Evolutionary conservation across 30 jellyfish, hydroid and myxozoan species (phyloP), one percentile per base, ranked within the genome.

Genomic region (Rhopilema esculentum): DNA sequence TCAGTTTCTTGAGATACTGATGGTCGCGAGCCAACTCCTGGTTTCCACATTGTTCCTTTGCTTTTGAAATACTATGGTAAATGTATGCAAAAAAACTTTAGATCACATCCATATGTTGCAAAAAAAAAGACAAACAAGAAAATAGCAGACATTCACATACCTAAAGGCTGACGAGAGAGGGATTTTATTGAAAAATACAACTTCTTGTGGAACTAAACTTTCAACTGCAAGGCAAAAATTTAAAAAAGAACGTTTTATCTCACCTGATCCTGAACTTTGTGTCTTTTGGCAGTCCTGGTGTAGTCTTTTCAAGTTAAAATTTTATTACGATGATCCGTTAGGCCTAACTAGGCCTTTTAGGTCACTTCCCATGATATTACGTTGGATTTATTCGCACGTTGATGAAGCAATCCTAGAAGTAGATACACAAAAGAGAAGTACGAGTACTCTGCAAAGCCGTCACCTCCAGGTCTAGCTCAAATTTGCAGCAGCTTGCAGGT

Each of bases 401-500:
- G 23, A 6, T 24, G 28, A 57, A 70, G 80, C 64, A 24, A 23
- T 70, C 49, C 80, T 23, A 61, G 2, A 27, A 17, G 24, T 23
- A 70, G 27, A 24, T 24, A 26, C 21, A 4, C 40, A 27, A 7
- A 64, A 27, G 19, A 2, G 68, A 22, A 29, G 52, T 29, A 74
- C 90, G 33, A 65, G 53, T 18, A 80, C 26, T 25, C 75, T 66
- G 90, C 90, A 80, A 67, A 25, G 82, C 72, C 27, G 16, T 80
- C 75, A 69, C 85, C 82, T 82, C 84, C 67, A 84, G 91, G 77
- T 40, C 85, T 66, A 69, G 85, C 80, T 69, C 85, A 30, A 57
- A 52, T 52, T 72, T 84, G 92, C 92, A 84, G 81, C 86, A 84
- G 92, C 85, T 84, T 84, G 92, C 92, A 84, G 81, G 92, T 72